phyloP scores from a whole-genome alignment of 2,888 invertebrate species.

The Limnephilus rhombicus region DNA sequence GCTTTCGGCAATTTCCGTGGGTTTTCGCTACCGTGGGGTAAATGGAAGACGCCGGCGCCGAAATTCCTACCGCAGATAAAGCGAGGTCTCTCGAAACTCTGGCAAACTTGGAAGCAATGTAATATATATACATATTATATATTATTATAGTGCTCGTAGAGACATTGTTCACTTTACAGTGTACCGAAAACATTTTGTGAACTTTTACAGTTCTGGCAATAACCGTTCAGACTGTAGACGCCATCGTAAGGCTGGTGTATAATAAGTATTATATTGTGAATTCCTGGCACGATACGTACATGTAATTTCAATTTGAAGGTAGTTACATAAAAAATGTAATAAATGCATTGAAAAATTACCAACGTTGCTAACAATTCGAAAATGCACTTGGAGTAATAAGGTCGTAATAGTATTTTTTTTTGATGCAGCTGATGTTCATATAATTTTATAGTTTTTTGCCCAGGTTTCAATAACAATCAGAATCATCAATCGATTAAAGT shows the following conservation, averaged over 20 bases:
- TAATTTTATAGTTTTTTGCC: no score
- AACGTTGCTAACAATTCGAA: no score
- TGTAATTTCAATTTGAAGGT: not conserved
- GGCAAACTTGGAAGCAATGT: not conserved
- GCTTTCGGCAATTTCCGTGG: not conserved
- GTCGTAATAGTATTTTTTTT: no score
- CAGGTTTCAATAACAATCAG: no score
- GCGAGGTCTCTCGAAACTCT: not conserved
- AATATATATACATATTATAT: not conserved
- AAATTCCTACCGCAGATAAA: conserved; percentile 4
- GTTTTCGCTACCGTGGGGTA: not conserved
- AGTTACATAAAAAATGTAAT: no score
- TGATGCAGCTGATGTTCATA: no score
- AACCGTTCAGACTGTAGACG: not conserved
- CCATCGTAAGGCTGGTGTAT: not conserved
- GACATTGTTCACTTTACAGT: conserved; percentile 1
- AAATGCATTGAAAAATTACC: no score
- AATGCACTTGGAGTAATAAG: no score
- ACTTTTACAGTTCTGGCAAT: not conserved
- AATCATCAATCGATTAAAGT: no score
- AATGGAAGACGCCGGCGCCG: conserved; percentile 8
- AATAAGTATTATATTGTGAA: not conserved
- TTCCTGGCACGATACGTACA: not conserved
- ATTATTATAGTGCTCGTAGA: not conserved
- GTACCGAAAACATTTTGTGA: not conserved